These are phyloP conservation scores for Thymelicus acteon DNA, from an alignment of 2,888 invertebrate species.

Conservation along the genomic window DNA sequence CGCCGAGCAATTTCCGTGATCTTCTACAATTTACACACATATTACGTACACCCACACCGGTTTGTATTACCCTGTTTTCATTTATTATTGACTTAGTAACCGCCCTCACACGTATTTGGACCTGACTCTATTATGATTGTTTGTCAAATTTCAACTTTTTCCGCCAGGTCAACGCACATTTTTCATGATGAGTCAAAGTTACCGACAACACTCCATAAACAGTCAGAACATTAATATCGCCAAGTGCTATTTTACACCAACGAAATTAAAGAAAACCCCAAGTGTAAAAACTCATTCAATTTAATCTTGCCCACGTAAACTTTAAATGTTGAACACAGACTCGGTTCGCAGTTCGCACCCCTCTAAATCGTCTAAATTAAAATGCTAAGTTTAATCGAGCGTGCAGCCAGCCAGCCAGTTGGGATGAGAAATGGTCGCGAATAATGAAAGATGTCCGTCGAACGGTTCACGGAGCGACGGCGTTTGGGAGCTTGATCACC, in stretches of 20 bases:
- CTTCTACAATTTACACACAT: not conserved
- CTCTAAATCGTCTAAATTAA: slow-evolving; percentile 34
- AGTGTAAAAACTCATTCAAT: slow-evolving; percentile 27
- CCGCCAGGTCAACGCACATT: too few relatives aligned
- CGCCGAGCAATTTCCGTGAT: slow-evolving; percentile 12
- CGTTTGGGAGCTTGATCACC: not conserved
- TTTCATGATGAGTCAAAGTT: too few relatives aligned
- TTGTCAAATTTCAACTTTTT: too few relatives aligned
- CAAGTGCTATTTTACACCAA: not conserved
- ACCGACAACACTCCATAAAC: not conserved
- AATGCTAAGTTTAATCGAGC: slow-evolving; percentile 37
- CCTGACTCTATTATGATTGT: too few relatives aligned
- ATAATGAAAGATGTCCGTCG: slow-evolving; percentile 52
- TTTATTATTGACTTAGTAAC: too few relatives aligned
- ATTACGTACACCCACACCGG: not conserved
- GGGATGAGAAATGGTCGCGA: slow-evolving; percentile 30
- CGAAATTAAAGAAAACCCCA: not conserved
- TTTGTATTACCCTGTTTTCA: too few relatives aligned
- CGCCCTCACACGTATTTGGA: too few relatives aligned
- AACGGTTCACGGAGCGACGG: slow-evolving; percentile 13
- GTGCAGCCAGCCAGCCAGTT: slow-evolving; percentile 9
- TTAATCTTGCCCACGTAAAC: slow-evolving; percentile 26
- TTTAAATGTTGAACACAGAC: slow-evolving; percentile 33
- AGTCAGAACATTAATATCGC: not conserved
- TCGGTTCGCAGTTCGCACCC: slow-evolving; percentile 34